phyloP scores from a whole-genome alignment of 2,113 vertebrate genomes.

The Elaphurus davidianus region DNA sequence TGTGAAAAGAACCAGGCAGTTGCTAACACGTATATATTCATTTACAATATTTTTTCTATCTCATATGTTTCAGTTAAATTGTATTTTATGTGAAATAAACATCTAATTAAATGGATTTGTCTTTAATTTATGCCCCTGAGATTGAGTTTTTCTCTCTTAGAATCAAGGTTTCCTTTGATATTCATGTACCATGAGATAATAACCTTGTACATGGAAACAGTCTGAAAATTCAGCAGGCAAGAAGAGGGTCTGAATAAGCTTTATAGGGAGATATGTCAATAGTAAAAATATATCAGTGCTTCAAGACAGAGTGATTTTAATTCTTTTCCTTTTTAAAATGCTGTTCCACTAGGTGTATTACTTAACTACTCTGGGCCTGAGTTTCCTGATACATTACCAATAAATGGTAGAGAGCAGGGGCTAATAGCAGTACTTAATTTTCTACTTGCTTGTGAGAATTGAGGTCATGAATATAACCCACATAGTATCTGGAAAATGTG shows the following conservation, averaged over 20 bases:
- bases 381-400: not conserved
- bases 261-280: not conserved
- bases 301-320: not conserved
- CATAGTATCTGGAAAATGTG: not conserved
- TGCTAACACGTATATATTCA: not conserved
- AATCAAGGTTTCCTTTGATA: not conserved
- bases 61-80: not conserved
- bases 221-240: not conserved
- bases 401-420: not conserved
- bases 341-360: not conserved
- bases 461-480: not conserved
- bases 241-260: not conserved
- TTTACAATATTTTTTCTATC: not conserved
- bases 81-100: not conserved
- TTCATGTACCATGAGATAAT: not conserved
- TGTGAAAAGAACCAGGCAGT: not conserved
- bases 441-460: not conserved
- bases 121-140: not conserved
- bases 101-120: not conserved
- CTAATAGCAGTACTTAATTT: not conserved
- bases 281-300: not conserved
- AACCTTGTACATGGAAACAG: not conserved
- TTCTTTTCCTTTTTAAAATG: not conserved
- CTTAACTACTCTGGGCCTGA: not conserved
- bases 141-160: not conserved